Evolutionary conservation across 2,888 invertebrate species (phyloP), one percentile per base, ranked within the genome.

Genomic region (Plagodis dolabraria): DNA sequence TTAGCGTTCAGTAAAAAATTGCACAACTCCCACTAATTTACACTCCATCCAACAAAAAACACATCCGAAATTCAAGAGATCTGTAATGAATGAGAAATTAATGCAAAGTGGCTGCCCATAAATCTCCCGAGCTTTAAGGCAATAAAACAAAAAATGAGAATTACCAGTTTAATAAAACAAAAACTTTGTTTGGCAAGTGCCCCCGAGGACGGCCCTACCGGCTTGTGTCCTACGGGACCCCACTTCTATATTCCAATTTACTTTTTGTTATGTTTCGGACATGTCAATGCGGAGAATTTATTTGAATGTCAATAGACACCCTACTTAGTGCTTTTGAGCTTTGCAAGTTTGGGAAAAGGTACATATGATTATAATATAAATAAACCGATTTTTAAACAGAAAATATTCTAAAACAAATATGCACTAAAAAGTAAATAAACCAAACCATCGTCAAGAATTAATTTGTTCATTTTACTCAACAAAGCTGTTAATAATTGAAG

Each of bases 121-220:
- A 92, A 91, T 91, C 87, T 87, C 83, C 64, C 68, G 85, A 84
- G 87, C 78, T 86, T 89, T 82, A 65, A 77, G 83, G 84, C 83
- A 87, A 88, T 87, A 87, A 87, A 90, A 88, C 87, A 91, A 92
- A 92, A 91, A 91, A 91, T 85, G 82, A 75, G 85, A 85, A 87
- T 88, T 85, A 85, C 85, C 88, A 87, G 88, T 88, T 89, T 85
- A 85, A 86, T 87, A 85, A 86, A 89, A 89, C 86, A 89, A 87
- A 90, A 90, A 90, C 77, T 89, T 88, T 87, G 85, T 87, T 87
- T 82, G 80, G 83, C 83, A 85, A 85, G 83, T 80, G 84, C 78
- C 88, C 82, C 86, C 66, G 72, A 80, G 87, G 87, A 84, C 80
- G 68, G 68, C 69, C 79, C 77, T 60, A 74, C 64, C 71, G 69